Evolutionary conservation across 2,797 vertebrate species (phyloP).

Genomic region (Pogonophryne albipinna): DNA sequence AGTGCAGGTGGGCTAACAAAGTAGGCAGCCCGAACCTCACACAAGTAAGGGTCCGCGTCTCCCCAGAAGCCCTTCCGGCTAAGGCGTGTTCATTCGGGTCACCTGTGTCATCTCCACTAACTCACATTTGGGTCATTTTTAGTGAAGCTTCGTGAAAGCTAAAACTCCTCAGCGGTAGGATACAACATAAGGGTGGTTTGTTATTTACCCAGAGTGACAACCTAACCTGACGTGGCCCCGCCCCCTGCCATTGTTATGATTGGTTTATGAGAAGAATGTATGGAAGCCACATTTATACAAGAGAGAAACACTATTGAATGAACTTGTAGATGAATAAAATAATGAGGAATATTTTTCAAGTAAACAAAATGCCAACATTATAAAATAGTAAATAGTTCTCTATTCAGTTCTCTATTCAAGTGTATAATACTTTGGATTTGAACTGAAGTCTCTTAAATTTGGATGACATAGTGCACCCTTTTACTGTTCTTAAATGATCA

Average conservation of each 20-base stretch:
- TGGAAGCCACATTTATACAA: neutral
- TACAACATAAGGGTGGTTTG: conserved; percentile 78
- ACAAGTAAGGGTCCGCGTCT: conserved; percentile 4
- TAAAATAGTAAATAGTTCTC: neutral
- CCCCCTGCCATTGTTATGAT: conserved; percentile 71
- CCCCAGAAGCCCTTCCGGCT: neutral
- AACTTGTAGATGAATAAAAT: neutral
- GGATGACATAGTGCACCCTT: too few species aligned
- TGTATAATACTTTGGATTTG: neutral
- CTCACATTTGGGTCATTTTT: conserved; percentile 31
- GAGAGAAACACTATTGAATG: conserved; percentile 27
- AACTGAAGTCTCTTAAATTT: neutral
- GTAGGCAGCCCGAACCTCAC: neutral
- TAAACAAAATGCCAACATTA: neutral
- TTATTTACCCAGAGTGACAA: conserved; percentile 83
- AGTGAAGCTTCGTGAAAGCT: neutral
- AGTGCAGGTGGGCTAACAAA: conserved; percentile 38
- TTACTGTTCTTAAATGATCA: neutral
- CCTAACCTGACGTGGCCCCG: conserved; percentile 73
- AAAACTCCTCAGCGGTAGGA: conserved; percentile 67
- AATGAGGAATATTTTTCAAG: neutral
- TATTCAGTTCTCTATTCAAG: neutral
- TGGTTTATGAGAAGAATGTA: conserved; percentile 60
- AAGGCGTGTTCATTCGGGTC: neutral
- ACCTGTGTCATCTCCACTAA: conserved; percentile 10